A percentile compares a stretch with the other conserved stretches of the same genome.
Conservation (phyloP, 1,140 invertebrate species). For the Drosophila mojavensis region DNA sequence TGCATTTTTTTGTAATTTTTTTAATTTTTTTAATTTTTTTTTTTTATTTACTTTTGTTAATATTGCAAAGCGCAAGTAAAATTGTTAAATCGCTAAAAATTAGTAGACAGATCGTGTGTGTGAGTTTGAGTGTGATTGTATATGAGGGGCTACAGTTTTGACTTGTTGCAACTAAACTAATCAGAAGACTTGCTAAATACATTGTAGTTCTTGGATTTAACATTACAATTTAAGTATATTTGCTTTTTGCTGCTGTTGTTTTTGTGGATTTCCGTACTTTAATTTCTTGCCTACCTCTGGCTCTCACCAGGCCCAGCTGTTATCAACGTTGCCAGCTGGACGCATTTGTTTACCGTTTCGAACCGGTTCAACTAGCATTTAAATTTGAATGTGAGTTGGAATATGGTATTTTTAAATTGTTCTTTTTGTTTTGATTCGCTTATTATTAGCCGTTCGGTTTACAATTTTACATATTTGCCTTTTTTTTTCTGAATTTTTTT, state of each 20-base stretch:
- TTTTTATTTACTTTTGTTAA: slow-evolving; percentile 8
- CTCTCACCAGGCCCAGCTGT: slow-evolving; percentile 20
- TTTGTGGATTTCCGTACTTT: not conserved
- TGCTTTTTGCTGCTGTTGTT: slow-evolving; percentile 38
- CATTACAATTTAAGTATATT: slow-evolving; percentile 67
- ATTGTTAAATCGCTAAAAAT: slow-evolving; percentile 49
- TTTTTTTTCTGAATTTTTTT: slow-evolving; percentile 33
- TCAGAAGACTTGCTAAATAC: slow-evolving; percentile 62
- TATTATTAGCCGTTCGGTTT: slow-evolving; percentile 49
- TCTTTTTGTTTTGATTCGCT: slow-evolving; percentile 11
- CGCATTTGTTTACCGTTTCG: too few species aligned
- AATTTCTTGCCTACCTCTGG: not conserved
- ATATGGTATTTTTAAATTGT: slow-evolving; percentile 10
- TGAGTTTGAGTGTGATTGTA: slow-evolving; percentile 12
- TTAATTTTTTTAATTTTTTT: slow-evolving; percentile 3
- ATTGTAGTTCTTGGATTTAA: slow-evolving; percentile 52
- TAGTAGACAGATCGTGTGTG: slow-evolving; percentile 41
- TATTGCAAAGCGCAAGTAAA: slow-evolving; percentile 45
- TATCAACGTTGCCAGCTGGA: slow-evolving; percentile 42
- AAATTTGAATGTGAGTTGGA: slow-evolving; percentile 36
- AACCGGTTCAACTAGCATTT: slow-evolving; percentile 10
- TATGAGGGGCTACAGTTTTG: slow-evolving; percentile 36
- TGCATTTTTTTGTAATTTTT: not conserved
- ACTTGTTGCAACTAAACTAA: slow-evolving; percentile 64
- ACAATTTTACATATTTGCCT: slow-evolving; percentile 63